Evolutionary conservation across 2,888 invertebrate species (phyloP), one percentile per base, ranked within the genome.

Genomic region (Notocelia uddmanniana): DNA sequence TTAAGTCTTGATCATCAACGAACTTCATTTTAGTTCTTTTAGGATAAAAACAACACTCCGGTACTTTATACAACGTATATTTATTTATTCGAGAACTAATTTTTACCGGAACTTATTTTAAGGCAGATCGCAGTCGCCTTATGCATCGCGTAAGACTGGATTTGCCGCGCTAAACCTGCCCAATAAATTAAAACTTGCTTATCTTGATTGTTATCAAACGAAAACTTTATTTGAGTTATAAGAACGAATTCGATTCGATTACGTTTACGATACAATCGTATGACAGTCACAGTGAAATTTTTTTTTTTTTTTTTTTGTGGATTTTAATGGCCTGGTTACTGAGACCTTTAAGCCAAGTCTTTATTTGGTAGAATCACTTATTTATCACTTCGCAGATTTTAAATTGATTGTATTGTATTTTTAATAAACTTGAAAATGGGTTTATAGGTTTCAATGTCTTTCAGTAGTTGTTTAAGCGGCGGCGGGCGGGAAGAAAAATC

Each of bases 131-230:
- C 41, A 50, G 31, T 41, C 31, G 41, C 34, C 23, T 66, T 52
- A n/a, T 41, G 11, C 52, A 66, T 52, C 26, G 58, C 37, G 19
- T 64, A 58, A 52, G 70, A 70, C 70, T 70, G 64, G 58, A 58
- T 21, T 67, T 60, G 59, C 70, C 66, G 70, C 52, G 37, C 37
- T 66, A 50, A 45, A 21, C 60, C 54, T 60, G 59, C 2, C 48
- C 68, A 55, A 55, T 72, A 66, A 70, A 59, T 68, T 23, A 72
- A 72, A 68, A 72, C 67, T 72, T 72, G 10, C 55, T 72, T 21
- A 72, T 72, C 72, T 62, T 37, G 62, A 68, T 72, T 41, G 37
- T 72, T 68, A 72, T 62, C 72, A 62, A 48, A 9, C 19, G 26
- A 60, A 68, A 50, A 34, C 50, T 52, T n/a, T 5, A 59, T 41